A percentile compares a stretch with the other conserved stretches of the same genome.
Evolutionary conservation across 2,113 vertebrate genomes (phyloP).

Genomic region (Motacilla tschutschensis): DNA sequence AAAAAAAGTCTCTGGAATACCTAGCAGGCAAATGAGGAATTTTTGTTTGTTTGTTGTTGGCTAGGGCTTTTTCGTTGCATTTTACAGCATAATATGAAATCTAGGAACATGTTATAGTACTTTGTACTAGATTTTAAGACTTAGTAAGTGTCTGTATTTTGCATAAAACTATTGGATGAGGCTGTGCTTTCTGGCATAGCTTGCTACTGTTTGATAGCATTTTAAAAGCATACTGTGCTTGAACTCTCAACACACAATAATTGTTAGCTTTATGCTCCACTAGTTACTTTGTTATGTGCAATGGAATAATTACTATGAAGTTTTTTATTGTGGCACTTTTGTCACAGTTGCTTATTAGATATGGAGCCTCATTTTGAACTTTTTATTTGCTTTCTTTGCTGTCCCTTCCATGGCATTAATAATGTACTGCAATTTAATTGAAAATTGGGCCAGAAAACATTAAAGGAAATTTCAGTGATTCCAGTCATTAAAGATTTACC

Average conservation of each 20-base stretch:
- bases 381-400: constrained; percentile 9
- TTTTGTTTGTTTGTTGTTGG: neutral
- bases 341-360: neutral
- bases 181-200: constrained; percentile 5
- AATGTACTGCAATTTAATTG: neutral
- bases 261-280: constrained; percentile 33
- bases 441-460: neutral
- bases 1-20: neutral
- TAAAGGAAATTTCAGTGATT: neutral
- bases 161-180: constrained; percentile 14
- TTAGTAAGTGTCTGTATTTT: neutral
- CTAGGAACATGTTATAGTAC: neutral
- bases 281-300: neutral
- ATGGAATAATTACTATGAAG: constrained; percentile 15
- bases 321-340: neutral
- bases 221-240: constrained; percentile 39
- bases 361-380: neutral
- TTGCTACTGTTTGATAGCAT: constrained; percentile 4
- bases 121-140: constrained; percentile 14
- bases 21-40: neutral
- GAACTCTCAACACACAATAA: constrained; percentile 17
- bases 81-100: constrained; percentile 2
- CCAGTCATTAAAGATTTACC: neutral
- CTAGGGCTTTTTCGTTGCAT: neutral
- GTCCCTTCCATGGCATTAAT: neutral